A percentile compares a stretch with the other conserved stretches of the same genome.
phyloP scores from a whole-genome alignment of 1,140 invertebrate genomes.

The Sitodiplosis mosellana region DNA sequence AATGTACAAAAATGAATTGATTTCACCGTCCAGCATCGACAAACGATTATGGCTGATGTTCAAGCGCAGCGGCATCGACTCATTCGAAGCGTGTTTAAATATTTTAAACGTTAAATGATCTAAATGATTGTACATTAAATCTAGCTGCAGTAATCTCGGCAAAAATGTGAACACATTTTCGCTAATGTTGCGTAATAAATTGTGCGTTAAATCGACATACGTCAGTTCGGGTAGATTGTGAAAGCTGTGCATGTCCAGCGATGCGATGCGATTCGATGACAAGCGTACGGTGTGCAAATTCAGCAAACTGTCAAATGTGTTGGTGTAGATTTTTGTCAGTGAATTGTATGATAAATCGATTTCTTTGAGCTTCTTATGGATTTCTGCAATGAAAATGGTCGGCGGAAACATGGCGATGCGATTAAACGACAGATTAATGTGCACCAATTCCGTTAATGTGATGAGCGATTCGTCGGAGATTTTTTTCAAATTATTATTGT shows the following conservation, averaged over 20 bases:
- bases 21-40: conserved; percentile 34
- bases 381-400: conserved; percentile 42
- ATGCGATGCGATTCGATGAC: conserved; percentile 47
- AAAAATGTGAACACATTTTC: conserved; percentile 44
- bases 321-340: conserved; percentile 34
- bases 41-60: conserved; percentile 54
- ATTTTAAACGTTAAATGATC: conserved; percentile 41
- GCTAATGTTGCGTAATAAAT: conserved; percentile 39
- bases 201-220: conserved; percentile 48
- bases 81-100: conserved; percentile 43
- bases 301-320: conserved; percentile 41
- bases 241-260: conserved; percentile 37
- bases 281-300: conserved; percentile 50
- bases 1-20: conserved; percentile 30
- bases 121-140: conserved; percentile 52
- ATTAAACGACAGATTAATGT: conserved; percentile 76
- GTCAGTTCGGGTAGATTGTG: conserved; percentile 43
- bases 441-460: conserved; percentile 47
- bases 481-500: conserved; percentile 68
- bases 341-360: conserved; percentile 58
- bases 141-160: conserved; percentile 44
- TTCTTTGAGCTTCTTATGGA: conserved; percentile 56
- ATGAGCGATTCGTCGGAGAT: conserved; percentile 41
- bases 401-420: conserved; percentile 39
- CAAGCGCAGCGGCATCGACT: conserved; percentile 36